Conservation (phyloP, 2,797 vertebrate genomes). For the Emydoidea blandingii region DNA sequence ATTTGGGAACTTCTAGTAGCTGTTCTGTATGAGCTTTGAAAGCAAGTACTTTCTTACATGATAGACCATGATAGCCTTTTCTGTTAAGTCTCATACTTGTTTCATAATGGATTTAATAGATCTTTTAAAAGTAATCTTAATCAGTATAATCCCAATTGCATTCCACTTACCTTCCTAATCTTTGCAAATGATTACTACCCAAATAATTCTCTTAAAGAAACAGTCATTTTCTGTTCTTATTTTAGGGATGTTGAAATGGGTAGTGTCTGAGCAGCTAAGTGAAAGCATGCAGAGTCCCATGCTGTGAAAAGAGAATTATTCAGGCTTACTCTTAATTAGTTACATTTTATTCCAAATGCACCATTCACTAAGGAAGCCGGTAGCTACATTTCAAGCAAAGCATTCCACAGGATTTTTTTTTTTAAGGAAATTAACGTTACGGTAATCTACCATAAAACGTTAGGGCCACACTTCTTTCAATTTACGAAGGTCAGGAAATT, state of each 20-base stretch:
- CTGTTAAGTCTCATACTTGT: background rate
- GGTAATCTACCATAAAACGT: background rate
- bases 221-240: background rate
- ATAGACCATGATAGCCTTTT: background rate
- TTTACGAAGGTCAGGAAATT: background rate
- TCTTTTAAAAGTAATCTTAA: background rate
- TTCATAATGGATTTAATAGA: background rate
- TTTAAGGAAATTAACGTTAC: background rate
- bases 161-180: background rate
- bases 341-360: background rate
- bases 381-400: background rate
- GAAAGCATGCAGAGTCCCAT: fast-evolving
- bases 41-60: background rate
- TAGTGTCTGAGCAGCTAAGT: background rate
- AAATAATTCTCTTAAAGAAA: background rate
- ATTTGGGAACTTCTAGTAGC: background rate
- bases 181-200: background rate
- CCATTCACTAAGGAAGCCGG: background rate
- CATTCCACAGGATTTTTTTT: background rate
- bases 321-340: background rate
- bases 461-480: background rate
- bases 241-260: fast-evolving
- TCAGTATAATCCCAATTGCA: background rate
- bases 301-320: background rate
- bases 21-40: background rate